Conservation (phyloP, 2,113 vertebrate species). For the Osmerus mordax region DNA sequence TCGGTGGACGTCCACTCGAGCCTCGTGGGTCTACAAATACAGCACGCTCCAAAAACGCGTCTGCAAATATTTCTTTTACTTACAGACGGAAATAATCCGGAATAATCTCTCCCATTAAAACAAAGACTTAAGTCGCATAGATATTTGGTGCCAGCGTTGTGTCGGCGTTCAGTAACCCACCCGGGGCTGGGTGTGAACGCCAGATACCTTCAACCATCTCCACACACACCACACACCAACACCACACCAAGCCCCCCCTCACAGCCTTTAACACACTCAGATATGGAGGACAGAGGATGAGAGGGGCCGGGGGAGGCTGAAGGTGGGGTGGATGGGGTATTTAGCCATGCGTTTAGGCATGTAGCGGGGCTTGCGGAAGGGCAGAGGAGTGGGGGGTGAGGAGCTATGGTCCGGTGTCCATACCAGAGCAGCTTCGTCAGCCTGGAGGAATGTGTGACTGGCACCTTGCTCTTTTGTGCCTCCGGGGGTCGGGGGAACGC, state of each 20-base stretch:
- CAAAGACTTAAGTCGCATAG: too few species aligned
- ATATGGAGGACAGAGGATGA: conserved; percentile 16
- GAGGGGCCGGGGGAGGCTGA: neutral
- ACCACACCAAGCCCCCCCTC: conserved; percentile 46
- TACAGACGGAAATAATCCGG: neutral
- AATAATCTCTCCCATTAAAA: too few species aligned
- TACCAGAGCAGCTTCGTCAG: conserved; percentile 59
- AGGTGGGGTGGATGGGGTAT: neutral
- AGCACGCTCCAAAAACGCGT: neutral
- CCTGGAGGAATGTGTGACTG: conserved; percentile 57
- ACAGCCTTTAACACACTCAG: conserved; percentile 55
- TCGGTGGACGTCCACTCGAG: neutral
- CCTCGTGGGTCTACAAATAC: neutral
- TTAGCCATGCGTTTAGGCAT: neutral
- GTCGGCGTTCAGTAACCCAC: conserved; percentile 24
- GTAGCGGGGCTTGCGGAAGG: neutral
- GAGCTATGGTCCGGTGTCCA: conserved; percentile 20
- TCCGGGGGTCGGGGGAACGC: conserved; percentile 51
- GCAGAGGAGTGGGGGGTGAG: neutral
- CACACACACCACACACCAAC: too few species aligned
- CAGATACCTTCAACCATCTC: too few species aligned
- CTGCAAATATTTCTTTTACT: neutral
- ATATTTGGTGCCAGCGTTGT: too few species aligned
- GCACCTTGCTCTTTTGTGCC: conserved; percentile 60
- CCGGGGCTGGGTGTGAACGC: conserved; percentile 19